Percentiles rank a stretch among this genome's conserved stretches.
phyloP scores from a whole-genome alignment of 2,888 invertebrate genomes.

The Cerastis leucographa region DNA sequence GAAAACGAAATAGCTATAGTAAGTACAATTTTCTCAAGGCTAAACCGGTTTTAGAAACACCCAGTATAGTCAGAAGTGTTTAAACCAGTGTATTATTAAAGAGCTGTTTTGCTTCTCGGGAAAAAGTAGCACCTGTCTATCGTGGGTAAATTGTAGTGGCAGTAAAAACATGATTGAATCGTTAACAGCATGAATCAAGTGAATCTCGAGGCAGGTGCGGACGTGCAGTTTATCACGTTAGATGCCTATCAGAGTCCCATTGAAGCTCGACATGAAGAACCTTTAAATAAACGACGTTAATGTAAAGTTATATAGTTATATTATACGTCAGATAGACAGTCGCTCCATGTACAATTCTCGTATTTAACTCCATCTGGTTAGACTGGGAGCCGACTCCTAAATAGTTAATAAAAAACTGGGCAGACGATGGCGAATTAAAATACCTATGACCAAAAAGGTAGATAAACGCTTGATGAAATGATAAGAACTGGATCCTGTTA shows the following conservation, averaged over 20 bases:
- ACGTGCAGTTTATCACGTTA: constrained; percentile 20
- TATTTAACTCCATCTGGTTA: not conserved
- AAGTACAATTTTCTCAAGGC: constrained; percentile 13
- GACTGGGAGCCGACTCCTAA: not conserved
- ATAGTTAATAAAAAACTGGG: not conserved
- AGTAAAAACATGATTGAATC: constrained; percentile 24
- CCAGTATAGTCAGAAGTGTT: constrained; percentile 9
- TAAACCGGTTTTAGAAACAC: not conserved
- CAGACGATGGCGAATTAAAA: not conserved
- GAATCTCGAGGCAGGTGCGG: not conserved
- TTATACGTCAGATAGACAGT: not conserved
- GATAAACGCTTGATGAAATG: too few relatives aligned
- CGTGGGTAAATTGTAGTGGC: not conserved
- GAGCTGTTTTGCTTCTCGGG: not conserved
- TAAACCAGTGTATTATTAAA: not conserved
- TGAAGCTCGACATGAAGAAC: not conserved
- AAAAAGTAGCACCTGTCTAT: constrained; percentile 9
- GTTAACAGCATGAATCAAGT: not conserved
- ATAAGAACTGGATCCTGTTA: too few relatives aligned
- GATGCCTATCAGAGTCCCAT: not conserved
- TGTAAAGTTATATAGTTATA: not conserved
- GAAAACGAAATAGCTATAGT: constrained; percentile 18
- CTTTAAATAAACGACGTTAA: not conserved
- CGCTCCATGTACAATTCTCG: not conserved
- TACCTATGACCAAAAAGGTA: not conserved